Conservation (phyloP, 2,113 vertebrate species). For the Etia nguti region DNA sequence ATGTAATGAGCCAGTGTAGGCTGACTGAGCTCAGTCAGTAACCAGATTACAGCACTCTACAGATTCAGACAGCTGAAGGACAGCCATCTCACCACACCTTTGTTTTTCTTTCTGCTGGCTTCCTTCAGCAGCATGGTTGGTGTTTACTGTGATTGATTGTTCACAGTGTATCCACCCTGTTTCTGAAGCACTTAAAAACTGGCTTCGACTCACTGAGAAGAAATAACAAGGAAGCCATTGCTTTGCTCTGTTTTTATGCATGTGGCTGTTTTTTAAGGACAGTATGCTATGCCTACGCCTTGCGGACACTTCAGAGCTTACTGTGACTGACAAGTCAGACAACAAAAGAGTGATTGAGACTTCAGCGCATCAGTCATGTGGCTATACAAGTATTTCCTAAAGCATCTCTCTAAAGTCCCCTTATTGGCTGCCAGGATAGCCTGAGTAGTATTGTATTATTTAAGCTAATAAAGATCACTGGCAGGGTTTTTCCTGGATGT, state of each 20-base stretch:
- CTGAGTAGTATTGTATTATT: background rate
- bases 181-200: background rate
- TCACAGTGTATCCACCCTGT: background rate
- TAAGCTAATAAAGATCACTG: background rate
- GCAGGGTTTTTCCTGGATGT: accelerated
- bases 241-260: background rate
- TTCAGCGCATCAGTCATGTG: background rate
- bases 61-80: constrained; percentile 38
- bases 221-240: background rate
- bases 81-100: constrained; percentile 38
- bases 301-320: background rate
- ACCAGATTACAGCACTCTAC: constrained; percentile 50
- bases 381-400: background rate
- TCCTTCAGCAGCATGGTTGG: background rate
- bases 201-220: background rate
- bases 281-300: background rate
- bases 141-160: background rate
- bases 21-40: constrained; percentile 45
- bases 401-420: background rate
- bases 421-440: background rate
- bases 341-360: background rate
- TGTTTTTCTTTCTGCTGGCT: constrained; percentile 22
- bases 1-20: constrained; percentile 55
- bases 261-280: background rate
- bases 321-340: background rate